Conservation (phyloP, 2,888 invertebrate species). For the Sminthurides aquaticus region DNA sequence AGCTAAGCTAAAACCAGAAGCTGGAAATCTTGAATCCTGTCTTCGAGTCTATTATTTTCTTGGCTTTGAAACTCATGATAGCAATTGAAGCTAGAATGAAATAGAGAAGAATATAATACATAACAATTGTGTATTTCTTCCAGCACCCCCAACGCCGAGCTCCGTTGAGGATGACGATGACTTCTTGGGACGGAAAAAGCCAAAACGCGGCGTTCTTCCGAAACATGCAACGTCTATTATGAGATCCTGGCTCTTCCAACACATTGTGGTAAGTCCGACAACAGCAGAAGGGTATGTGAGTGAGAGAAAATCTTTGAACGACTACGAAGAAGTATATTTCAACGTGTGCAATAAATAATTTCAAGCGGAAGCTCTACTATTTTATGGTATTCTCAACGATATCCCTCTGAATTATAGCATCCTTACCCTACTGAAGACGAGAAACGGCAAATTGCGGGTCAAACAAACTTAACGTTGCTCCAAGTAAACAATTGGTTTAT, state of each 20-base stretch:
- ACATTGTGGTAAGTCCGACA: slow-evolving; percentile 71
- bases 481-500: slow-evolving; percentile 89
- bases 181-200: slow-evolving; percentile 54
- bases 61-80: too few relatives aligned
- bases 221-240: slow-evolving; percentile 93
- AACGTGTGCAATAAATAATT: not conserved
- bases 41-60: too few relatives aligned
- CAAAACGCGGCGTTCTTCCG: slow-evolving; percentile 78
- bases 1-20: too few relatives aligned
- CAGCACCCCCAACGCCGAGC: slow-evolving; percentile 57
- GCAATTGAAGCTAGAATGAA: too few relatives aligned
- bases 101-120: too few relatives aligned
- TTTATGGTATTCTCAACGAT: not conserved
- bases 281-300: too few relatives aligned
- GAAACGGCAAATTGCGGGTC: slow-evolving; percentile 78
- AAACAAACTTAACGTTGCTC: slow-evolving; percentile 73
- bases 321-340: too few relatives aligned
- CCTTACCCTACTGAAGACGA: slow-evolving; percentile 94
- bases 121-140: too few relatives aligned
- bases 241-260: slow-evolving; percentile 94
- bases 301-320: too few relatives aligned
- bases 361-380: not conserved
- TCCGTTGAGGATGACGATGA: slow-evolving; percentile 54
- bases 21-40: too few relatives aligned
- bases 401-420: slow-evolving; percentile 56